A percentile compares a stretch with the other conserved stretches of the same genome.
These are phyloP conservation scores for Dissostichus mawsoni DNA, from an alignment of 2,113 vertebrate species.

Conservation along the genomic window DNA sequence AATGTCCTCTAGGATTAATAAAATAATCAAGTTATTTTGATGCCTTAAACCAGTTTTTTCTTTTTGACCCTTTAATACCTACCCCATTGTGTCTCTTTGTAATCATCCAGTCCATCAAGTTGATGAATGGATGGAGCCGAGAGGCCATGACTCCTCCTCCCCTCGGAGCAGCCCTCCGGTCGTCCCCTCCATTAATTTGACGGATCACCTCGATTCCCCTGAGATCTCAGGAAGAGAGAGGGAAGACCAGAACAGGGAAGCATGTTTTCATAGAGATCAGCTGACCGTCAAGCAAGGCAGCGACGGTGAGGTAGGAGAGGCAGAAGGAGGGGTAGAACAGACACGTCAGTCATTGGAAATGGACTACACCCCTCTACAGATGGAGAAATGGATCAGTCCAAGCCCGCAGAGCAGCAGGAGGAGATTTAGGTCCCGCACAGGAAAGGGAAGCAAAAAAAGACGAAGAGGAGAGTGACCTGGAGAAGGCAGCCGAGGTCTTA, in stretches of 20 bases:
- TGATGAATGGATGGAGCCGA: slow-evolving; percentile 60
- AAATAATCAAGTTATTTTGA: too few species aligned
- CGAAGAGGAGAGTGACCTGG: slow-evolving; percentile 57
- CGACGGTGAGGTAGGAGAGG: slow-evolving; percentile 22
- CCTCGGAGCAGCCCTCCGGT: slow-evolving; percentile 34
- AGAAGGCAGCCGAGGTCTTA: slow-evolving; percentile 64
- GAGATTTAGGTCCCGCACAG: slow-evolving; percentile 62
- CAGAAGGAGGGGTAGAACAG: slow-evolving; percentile 47
- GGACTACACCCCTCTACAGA: slow-evolving; percentile 57
- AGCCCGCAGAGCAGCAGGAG: slow-evolving; percentile 72
- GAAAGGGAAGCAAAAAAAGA: slow-evolving; percentile 61
- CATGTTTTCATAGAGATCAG: slow-evolving; percentile 38
- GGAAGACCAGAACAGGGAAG: slow-evolving; percentile 36
- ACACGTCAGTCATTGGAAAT: slow-evolving; percentile 41
- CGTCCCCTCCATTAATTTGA: slow-evolving; percentile 41
- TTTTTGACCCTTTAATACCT: not conserved
- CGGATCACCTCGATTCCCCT: slow-evolving; percentile 51
- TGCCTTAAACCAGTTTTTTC: not conserved
- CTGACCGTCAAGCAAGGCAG: slow-evolving; percentile 44
- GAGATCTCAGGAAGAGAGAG: slow-evolving; percentile 37
- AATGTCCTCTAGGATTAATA: too few species aligned
- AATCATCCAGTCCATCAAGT: slow-evolving; percentile 50
- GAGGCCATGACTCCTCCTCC: slow-evolving; percentile 38
- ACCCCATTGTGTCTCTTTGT: not conserved
- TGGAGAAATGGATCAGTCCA: slow-evolving; percentile 68